Percentiles rank a stretch among this genome's conserved stretches.
These are phyloP conservation scores for Polypedilum pembai DNA, from an alignment of 1,140 invertebrate genomes.

Conservation along the genomic window DNA sequence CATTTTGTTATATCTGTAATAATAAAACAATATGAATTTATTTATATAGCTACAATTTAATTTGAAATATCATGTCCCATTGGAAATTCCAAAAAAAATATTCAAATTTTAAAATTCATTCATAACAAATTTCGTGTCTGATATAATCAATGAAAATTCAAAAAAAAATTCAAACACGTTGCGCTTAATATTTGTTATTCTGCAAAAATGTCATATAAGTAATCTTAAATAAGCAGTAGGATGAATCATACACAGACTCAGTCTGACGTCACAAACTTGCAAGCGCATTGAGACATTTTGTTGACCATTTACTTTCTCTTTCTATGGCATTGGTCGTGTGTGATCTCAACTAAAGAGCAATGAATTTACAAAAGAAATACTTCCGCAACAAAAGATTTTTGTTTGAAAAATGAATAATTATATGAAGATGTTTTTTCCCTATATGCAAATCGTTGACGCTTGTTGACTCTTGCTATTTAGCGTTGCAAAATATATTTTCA, in stretches of 20 bases:
- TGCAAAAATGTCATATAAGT: too few relatives aligned
- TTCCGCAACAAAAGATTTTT: too few relatives aligned
- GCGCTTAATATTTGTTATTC: neutral
- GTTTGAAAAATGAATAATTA: too few relatives aligned
- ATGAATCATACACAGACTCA: neutral
- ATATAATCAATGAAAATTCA: neutral
- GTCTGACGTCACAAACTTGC: neutral
- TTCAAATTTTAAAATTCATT: neutral
- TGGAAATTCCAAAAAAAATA: neutral
- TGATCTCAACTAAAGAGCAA: too few relatives aligned
- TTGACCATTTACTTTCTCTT: slow-evolving; percentile 4
- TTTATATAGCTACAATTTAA: too few relatives aligned
- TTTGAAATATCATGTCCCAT: too few relatives aligned
- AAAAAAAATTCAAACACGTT: neutral
- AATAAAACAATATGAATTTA: neutral
- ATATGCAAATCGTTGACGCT: too few relatives aligned
- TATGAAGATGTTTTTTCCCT: too few relatives aligned
- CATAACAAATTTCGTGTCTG: neutral
- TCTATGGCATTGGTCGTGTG: neutral
- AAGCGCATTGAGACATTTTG: neutral
- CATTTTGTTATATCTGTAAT: neutral
- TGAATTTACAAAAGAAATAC: too few relatives aligned
- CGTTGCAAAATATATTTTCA: too few relatives aligned
- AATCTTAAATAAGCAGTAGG: neutral
- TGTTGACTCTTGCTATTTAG: too few relatives aligned